Evolutionary conservation across 92 coral and sea anemone species (phyloP).

Genomic region (Zoanthus gigantus): DNA sequence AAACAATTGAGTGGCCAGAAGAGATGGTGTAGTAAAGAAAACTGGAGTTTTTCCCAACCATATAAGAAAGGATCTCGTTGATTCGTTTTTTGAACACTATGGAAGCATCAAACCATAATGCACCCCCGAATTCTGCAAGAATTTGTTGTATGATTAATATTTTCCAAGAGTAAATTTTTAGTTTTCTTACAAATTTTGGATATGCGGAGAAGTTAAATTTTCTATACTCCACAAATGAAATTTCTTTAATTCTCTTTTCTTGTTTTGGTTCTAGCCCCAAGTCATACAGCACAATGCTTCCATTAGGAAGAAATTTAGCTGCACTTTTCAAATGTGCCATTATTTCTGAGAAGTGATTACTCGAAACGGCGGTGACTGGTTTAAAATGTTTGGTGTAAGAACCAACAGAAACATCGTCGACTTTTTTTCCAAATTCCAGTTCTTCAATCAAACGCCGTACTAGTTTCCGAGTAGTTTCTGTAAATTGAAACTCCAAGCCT

Average conservation of each 20-base stretch:
- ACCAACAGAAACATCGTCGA: conserved; percentile 23
- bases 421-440: conserved; percentile 19
- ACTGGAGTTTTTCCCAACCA: conserved; percentile 32
- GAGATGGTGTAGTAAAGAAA: conserved; percentile 27
- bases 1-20: conserved; percentile 22
- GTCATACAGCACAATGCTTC: conserved; percentile 53
- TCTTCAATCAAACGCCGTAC: conserved; percentile 15
- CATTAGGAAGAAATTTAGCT: conserved; percentile 36
- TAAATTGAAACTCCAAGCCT: conserved; percentile 21
- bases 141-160: conserved; percentile 42
- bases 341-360: conserved; percentile 60
- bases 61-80: conserved; percentile 12
- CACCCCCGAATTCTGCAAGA: conserved; percentile 53
- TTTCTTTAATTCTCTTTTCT: conserved; percentile 7
- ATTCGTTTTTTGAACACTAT: conserved; percentile 14
- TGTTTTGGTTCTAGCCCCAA: conserved; percentile 43
- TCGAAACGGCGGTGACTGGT: conserved; percentile 62
- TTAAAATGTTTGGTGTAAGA: conserved; percentile 26
- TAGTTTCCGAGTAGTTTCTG: not conserved
- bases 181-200: conserved; percentile 42
- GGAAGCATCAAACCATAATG: conserved; percentile 59
- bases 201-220: conserved; percentile 53
- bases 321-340: conserved; percentile 32
- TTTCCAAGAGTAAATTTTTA: conserved; percentile 58
- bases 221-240: conserved; percentile 45